phyloP scores from a whole-genome alignment of 2,113 vertebrate species.

The Dermatemys mawii region DNA sequence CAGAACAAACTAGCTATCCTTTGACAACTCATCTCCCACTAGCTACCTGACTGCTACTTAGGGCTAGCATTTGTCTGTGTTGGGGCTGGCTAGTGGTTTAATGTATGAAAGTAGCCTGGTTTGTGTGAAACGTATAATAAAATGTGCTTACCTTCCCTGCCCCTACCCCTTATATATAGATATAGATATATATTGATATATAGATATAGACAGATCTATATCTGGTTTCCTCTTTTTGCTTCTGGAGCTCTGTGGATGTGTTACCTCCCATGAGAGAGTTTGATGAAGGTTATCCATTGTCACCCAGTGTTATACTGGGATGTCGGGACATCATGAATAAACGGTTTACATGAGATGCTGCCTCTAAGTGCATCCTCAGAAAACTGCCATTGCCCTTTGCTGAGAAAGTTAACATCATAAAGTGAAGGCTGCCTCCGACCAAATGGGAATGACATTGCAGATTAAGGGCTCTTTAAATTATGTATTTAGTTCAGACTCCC shows the following conservation, averaged over 20 bases:
- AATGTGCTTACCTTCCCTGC: conserved; percentile 3
- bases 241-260: neutral
- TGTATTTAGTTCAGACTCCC: conserved; percentile 80
- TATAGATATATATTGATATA: too few species aligned
- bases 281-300: conserved; percentile 70
- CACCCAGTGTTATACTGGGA: conserved; percentile 53
- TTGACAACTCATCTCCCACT: neutral
- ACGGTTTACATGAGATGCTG: conserved; percentile 66
- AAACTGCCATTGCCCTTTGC: conserved; percentile 77
- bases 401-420: conserved; percentile 82
- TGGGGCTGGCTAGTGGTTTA: neutral
- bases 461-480: conserved; percentile 83
- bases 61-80: neutral
- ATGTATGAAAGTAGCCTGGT: neutral
- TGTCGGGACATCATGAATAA: conserved; percentile 72
- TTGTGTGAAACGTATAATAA: neutral
- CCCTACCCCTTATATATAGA: too few species aligned
- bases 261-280: conserved; percentile 45
- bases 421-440: conserved; percentile 79
- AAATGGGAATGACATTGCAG: conserved; percentile 80
- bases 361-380: conserved; percentile 54
- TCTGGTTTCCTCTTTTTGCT: conserved; percentile 35
- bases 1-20: neutral
- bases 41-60: neutral
- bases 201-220: neutral